A percentile compares a stretch with the other conserved stretches of the same genome.
Evolutionary conservation across 1,140 invertebrate genomes (phyloP).

Genomic region (Aphis craccivora): DNA sequence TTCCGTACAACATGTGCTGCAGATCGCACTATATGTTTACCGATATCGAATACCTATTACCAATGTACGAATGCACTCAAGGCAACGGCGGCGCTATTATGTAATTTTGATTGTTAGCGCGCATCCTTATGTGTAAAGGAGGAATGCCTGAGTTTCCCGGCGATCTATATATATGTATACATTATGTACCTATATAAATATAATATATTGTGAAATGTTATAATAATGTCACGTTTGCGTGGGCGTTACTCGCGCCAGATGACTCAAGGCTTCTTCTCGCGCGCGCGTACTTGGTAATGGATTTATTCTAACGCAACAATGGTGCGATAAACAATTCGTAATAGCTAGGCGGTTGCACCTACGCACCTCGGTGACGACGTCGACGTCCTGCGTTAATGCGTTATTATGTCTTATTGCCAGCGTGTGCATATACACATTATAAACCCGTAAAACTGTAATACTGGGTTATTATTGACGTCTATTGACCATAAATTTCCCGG

Average conservation of each 20-base stretch:
- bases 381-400: neutral
- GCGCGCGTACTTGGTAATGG: conserved; percentile 27
- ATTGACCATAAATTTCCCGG: neutral
- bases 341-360: neutral
- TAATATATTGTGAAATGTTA: conserved; percentile 47
- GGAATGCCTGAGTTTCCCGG: neutral
- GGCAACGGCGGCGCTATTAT: neutral
- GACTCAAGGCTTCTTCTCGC: conserved; percentile 35
- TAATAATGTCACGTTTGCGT: conserved; percentile 55
- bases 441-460: neutral
- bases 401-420: neutral
- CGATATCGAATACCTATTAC: neutral
- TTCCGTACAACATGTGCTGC: neutral
- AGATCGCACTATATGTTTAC: neutral
- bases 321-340: conserved; percentile 35
- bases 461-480: neutral
- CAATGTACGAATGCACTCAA: neutral
- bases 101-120: conserved; percentile 40
- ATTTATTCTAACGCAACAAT: conserved; percentile 56
- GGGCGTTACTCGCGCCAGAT: conserved; percentile 40
- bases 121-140: conserved; percentile 36
- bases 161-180: neutral
- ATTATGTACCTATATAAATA: neutral
- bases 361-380: conserved; percentile 11
- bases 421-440: too few species aligned